phyloP scores from a whole-genome alignment of 2,888 invertebrate genomes.

The Ophion costatus region DNA sequence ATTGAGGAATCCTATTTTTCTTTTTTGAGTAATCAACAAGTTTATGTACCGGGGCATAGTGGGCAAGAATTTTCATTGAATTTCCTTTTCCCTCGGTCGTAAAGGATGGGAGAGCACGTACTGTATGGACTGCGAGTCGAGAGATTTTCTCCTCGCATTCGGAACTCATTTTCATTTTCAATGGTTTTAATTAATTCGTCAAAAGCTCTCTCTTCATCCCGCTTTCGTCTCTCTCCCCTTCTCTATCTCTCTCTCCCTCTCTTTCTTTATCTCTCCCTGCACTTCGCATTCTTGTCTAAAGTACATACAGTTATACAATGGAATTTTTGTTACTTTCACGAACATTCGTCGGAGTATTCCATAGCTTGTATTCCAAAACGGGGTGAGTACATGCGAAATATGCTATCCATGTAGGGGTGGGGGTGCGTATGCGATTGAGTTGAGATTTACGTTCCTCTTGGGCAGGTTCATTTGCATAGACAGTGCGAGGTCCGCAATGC shows the following conservation, averaged over 20 bases:
- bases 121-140: constrained; percentile 13
- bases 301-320: constrained; percentile 9
- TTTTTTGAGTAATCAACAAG: constrained; percentile 22
- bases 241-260: background rate
- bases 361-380: too few relatives aligned
- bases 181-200: constrained; percentile 43
- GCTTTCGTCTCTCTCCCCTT: background rate
- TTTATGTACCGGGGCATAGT: constrained; percentile 28
- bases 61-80: constrained; percentile 41
- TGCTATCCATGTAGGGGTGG: background rate
- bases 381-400: background rate
- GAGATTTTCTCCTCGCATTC: constrained; percentile 2
- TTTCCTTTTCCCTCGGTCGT: constrained; percentile 23
- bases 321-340: constrained; percentile 33
- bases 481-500: constrained; percentile 10
- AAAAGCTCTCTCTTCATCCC: background rate
- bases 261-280: background rate
- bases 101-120: background rate
- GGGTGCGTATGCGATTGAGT: constrained; percentile 29
- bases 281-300: background rate
- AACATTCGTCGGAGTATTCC: constrained; percentile 32
- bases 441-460: constrained; percentile 32
- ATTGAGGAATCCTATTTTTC: too few relatives aligned
- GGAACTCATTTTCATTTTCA: constrained; percentile 25
- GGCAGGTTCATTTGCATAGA: constrained; percentile 59